Evolutionary conservation across 2,888 invertebrate species (phyloP), one percentile per base, ranked within the genome.

Genomic region (Caenorhabditis wallacei): DNA sequence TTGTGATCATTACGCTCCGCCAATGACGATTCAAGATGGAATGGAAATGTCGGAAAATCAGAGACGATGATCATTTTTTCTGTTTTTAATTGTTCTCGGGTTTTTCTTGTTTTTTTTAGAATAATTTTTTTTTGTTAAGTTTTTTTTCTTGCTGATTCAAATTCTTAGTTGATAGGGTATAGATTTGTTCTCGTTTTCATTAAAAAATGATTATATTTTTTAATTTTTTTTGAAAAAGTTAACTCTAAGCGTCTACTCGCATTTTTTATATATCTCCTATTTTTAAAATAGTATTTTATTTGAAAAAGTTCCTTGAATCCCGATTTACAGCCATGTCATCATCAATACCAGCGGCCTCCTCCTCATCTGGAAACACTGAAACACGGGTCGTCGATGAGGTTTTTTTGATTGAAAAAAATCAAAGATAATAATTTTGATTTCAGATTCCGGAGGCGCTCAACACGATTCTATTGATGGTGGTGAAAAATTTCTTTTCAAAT

Each of bases 1-100:
- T 61, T 90, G 90, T 66, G 91, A 91, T 71, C 90, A 91, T 82
- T 90, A 91, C 79, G 91, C 91, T 46, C 90, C 91, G 13, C 90
- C 90, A 24, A 51, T 88, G 13, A 53, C 82, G 26, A 82, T 85
- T 72, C 57, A 83, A 8, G 70, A 84, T n/a, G 85, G 85, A 64
- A 26, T 64, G 51, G 84, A 84, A 40, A 37, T 37, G 63, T 78
- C 53, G 56, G 75, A 66, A 22, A 66, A 66, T 56, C 16, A 66
- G 43, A 61, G 72, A 63, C 51, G 61, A 72, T 51, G 26, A 53
- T 16, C 40, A 40, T 24, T 30, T n/a, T 48, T 22, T 64, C 20
- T 24, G 1, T 48, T 48, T 30, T 30, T 30, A n/a, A n/a, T n/a
- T 30, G 30, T 51, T 61, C 20, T 53, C 24, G 24, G 22, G 22